phyloP scores from a whole-genome alignment of 2,888 invertebrate genomes.

The Pachydiplax longipennis region DNA sequence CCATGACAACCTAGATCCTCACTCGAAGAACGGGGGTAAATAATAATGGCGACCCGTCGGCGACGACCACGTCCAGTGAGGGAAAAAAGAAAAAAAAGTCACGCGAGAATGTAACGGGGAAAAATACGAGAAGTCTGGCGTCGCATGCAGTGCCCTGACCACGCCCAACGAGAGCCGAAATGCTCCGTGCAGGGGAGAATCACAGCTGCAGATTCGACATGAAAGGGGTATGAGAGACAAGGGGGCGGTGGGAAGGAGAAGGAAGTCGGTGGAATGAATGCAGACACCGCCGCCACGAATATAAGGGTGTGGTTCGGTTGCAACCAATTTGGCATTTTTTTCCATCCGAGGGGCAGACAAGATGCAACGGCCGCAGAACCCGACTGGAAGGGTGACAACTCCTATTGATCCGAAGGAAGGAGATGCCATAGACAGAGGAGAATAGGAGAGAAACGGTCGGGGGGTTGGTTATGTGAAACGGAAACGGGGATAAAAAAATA shows the following conservation, averaged over 20 bases:
- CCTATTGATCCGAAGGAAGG: not conserved
- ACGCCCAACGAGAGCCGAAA: slow-evolving; percentile 41
- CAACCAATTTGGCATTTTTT: slow-evolving; percentile 15
- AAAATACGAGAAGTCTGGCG: not conserved
- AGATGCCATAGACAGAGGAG: not conserved
- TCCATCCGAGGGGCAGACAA: not conserved
- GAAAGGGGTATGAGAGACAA: not conserved
- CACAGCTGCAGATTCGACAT: not conserved
- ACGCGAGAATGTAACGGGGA: not conserved
- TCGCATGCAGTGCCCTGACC: slow-evolving; percentile 38
- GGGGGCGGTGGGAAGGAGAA: not conserved
- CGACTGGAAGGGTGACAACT: not conserved
- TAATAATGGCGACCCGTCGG: not conserved
- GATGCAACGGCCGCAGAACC: slow-evolving; percentile 13
- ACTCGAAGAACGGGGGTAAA: not conserved
- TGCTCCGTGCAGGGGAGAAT: slow-evolving; percentile 31
- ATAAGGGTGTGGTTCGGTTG: slow-evolving; percentile 38
- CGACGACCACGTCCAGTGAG: not conserved
- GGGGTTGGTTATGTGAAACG: not conserved
- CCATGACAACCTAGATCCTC: too few relatives aligned
- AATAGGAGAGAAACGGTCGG: not conserved
- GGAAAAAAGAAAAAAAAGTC: not conserved
- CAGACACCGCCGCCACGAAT: not conserved
- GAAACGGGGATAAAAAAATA: too few relatives aligned
- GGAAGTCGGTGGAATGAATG: not conserved